phyloP scores from a whole-genome alignment of 64 coral and sea anemone species.

The Trachythela sp. region DNA sequence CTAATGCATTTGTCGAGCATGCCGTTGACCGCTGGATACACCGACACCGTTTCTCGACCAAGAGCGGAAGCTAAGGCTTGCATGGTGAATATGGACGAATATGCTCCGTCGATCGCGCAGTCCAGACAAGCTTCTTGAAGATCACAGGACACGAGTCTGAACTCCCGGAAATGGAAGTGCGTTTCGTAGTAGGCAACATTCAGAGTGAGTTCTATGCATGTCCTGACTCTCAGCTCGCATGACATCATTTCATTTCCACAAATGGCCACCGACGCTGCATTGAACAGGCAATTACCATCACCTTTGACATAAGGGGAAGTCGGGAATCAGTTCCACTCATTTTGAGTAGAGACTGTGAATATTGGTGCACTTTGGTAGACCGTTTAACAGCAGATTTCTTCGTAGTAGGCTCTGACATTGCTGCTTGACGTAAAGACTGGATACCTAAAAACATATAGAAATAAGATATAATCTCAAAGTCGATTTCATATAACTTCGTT shows the following conservation, averaged over 20 bases:
- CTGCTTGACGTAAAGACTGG: not conserved
- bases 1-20: not conserved
- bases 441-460: too few relatives aligned
- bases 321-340: not conserved
- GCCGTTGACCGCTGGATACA: not conserved
- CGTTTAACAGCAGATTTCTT: not conserved
- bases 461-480: too few relatives aligned
- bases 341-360: not conserved
- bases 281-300: conserved; percentile 3
- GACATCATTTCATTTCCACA: not conserved
- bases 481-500: too few relatives aligned
- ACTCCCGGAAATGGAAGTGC: not conserved
- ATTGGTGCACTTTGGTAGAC: not conserved
- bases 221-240: not conserved
- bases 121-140: not conserved
- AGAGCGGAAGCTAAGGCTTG: not conserved
- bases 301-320: not conserved
- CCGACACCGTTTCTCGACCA: not conserved
- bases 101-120: not conserved
- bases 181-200: not conserved
- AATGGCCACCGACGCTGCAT: not conserved
- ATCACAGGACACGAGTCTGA: not conserved
- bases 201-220: not conserved
- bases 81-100: not conserved
- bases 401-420: not conserved